Conservation (phyloP, 92 coral and sea anemone genomes). For the Anthopleura xanthogrammica region DNA sequence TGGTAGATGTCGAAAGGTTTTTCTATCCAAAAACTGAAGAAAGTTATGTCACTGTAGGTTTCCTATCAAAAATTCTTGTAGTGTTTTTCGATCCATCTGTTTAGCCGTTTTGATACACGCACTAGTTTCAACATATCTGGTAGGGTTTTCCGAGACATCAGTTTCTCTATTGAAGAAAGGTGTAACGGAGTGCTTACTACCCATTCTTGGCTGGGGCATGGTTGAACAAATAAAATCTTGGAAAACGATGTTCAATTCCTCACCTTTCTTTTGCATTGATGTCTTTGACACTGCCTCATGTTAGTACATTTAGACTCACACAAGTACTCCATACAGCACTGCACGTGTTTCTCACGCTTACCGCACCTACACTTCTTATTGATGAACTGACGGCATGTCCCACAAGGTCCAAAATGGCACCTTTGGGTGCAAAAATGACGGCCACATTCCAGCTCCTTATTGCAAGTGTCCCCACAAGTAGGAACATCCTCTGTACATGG, state of each 20-base stretch:
- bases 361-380: conserved; percentile 88
- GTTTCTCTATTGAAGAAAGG: too few species aligned
- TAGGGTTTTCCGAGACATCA: too few species aligned
- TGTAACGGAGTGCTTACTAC: too few species aligned
- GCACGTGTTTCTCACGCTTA: conserved; percentile 78
- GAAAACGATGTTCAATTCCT: not conserved
- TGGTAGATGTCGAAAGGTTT: too few species aligned
- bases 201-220: too few species aligned
- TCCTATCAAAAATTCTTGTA: too few species aligned
- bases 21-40: too few species aligned
- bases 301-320: conserved; percentile 85
- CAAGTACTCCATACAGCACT: conserved; percentile 77
- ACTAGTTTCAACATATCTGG: too few species aligned
- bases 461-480: conserved; percentile 92
- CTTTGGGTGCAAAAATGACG: conserved; percentile 86
- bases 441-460: conserved; percentile 74
- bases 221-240: too few species aligned
- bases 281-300: conserved; percentile 85
- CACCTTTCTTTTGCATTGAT: conserved; percentile 91
- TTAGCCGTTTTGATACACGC: too few species aligned
- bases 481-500: conserved; percentile 97
- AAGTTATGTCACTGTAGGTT: too few species aligned
- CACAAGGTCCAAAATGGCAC: conserved; percentile 91
- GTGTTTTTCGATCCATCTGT: too few species aligned
- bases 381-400: conserved; percentile 86